Percentiles rank a stretch among this genome's conserved stretches.
These are phyloP conservation scores for Pristionchus entomophagus DNA, from an alignment of 2,888 invertebrate species.

Conservation along the genomic window DNA sequence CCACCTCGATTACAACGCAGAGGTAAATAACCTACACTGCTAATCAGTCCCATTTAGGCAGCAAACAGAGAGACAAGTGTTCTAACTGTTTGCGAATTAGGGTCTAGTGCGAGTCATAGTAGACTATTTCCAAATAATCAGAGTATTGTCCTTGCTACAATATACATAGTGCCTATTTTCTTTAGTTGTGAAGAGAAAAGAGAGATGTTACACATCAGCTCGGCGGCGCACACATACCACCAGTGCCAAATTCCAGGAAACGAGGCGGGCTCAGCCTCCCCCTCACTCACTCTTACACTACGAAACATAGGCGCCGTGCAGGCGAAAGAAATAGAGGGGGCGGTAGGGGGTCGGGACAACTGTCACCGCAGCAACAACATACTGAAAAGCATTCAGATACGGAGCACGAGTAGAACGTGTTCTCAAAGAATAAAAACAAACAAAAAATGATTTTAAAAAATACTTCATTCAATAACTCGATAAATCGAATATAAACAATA, in stretches of 20 bases:
- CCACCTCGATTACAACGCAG: no score
- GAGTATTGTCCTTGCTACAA: no score
- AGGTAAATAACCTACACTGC: no score
- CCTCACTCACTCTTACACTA: conserved; percentile 42
- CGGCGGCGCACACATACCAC: conserved; percentile 35
- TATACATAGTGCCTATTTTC: no score
- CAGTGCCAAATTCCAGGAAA: conserved; percentile 41
- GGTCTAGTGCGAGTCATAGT: no score
- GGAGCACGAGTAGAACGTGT: conserved; percentile 2
- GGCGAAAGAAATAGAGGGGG: background rate
- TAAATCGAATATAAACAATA: conserved; percentile 4
- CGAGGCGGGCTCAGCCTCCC: conserved; percentile 32
- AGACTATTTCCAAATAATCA: no score
- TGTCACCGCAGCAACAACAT: background rate
- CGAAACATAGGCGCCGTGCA: conserved; percentile 35
- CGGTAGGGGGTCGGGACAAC: background rate
- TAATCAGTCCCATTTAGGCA: no score
- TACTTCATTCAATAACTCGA: background rate
- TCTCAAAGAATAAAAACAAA: background rate
- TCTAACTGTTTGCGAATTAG: no score
- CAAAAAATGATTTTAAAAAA: background rate
- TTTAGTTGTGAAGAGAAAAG: background rate
- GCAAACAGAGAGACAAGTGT: no score
- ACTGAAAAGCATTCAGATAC: background rate
- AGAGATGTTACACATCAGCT: conserved; percentile 37